Base-by-base conservation (phyloP, 92 coral and sea anemone species). In the Zoanthus sansibaricus region DNA sequence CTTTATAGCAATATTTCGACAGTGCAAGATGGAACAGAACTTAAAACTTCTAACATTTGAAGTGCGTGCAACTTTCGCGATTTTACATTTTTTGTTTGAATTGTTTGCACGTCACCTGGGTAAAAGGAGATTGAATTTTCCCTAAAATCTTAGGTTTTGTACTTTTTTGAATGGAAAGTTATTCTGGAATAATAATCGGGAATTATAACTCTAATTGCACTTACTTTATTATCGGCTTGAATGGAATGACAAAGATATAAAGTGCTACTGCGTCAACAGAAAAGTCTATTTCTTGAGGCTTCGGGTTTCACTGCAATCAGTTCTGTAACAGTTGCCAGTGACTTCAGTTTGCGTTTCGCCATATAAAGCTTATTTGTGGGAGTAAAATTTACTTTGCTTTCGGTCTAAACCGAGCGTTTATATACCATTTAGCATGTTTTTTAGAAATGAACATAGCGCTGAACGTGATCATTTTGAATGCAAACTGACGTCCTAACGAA, bases 151-250 rank as follows among this genome's bases (percentile, higher is more conserved):
- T 8, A 78, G 69, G 6, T 4, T 78, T 59, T 59, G 25, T 25
- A 4, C 30, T 59, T 55, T 25, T 77, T 77, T 77, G 25, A 59
- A 71, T 78, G 70, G 83, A 45, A 32, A 42, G 59, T 56, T 31
- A 37, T 37, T 78, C 4, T 78, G 15, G 10, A 42, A 37, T 58
- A 5, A 62, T 7, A 16, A 62, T 3, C 6, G n/a, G 69, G 64
- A 37, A 37, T 54, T 12, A 1, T 58, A 12, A 58, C n/a, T 18
- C 8, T 37, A 37, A 37, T 2, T 37, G 42, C 42, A 37, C 69
- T 17, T 62, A 18, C 9, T 16, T 7, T 9, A 62, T 62, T 62
- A 18, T 7, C 9, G n/a, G n/a, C 30, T 62, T 7, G 21, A 62
- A 17, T 17, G 10, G 9, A 62, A 62, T 37, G 42, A 37, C 42